Evolutionary conservation across 2,113 vertebrate species (phyloP).

Genomic region (Rhipidura dahli): DNA sequence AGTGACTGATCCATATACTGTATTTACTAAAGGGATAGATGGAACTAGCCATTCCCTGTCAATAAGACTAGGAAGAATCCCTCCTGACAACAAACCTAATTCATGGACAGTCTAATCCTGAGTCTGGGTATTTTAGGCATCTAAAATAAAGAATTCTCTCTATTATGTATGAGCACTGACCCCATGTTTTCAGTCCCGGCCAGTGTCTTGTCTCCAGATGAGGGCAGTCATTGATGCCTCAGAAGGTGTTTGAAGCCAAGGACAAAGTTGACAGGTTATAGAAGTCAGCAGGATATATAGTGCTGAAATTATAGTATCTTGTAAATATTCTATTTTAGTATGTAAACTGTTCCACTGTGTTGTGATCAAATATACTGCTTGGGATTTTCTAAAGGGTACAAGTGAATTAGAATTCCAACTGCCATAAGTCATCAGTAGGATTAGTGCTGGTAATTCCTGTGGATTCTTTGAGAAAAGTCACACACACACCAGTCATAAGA

Average conservation of each 20-base stretch:
- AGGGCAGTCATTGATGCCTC: neutral
- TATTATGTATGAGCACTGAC: neutral
- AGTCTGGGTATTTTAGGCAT: neutral
- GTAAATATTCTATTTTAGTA: neutral
- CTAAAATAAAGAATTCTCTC: neutral
- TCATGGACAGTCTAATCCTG: neutral
- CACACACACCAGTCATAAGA: neutral
- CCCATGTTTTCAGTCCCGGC: neutral
- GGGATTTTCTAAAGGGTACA: neutral
- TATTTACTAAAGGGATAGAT: neutral
- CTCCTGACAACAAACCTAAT: neutral
- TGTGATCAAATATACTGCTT: neutral
- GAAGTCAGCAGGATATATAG: neutral
- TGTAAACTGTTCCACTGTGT: neutral
- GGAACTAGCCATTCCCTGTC: neutral
- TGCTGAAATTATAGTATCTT: neutral
- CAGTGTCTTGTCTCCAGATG: neutral
- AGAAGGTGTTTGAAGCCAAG: neutral
- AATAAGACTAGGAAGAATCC: neutral
- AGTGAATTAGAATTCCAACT: neutral
- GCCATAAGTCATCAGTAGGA: neutral
- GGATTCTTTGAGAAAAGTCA: neutral
- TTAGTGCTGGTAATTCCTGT: neutral
- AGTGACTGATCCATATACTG: neutral
- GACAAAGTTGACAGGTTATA: neutral